Evolutionary conservation across 2,888 invertebrate species (phyloP), one percentile per base, ranked within the genome.

Genomic region (Drosophila meridiana): DNA sequence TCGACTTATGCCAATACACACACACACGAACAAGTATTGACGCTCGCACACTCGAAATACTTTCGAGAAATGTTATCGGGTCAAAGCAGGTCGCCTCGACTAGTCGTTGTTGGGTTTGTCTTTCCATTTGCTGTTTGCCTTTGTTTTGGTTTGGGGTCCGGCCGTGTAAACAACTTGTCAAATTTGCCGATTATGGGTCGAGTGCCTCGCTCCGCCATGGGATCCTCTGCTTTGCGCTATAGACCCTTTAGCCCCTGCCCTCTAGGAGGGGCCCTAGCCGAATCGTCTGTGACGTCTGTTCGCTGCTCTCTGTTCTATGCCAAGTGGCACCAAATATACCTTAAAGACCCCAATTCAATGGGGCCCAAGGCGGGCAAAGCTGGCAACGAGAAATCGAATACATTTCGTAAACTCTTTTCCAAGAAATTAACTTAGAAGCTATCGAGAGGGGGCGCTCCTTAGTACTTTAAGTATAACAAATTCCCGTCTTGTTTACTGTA

Each of bases 81-180:
- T 72, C 59, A 45, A 53, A 32, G 45, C 43, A 59, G 72, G 48
- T 74, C 57, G 60, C 48, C 43, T 47, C 62, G n/a, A 28, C 55
- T 56, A 56, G 13, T 2, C 40, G 55, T 45, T 6, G 34, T 52
- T 52, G 52, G 34, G 26, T 20, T 36, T 20, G 3, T 20, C 13
- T 13, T 34, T 11, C 6, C 11, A 2, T 20, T 5, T 20, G 8
- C 7, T 26, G 32, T 4, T 14, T 48, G 9, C 5, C 4, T 20
- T n/a, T 55, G n/a, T 65, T 38, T 55, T 40, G 8, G 26, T 40
- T 55, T 55, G n/a, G 45, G 55, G 28, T 61, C 36, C 53, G 77
- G 62, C 47, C 66, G 42, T 66, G 78, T 73, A 74, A 77, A 77
- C 78, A 77, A 63, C 34, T 63, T 74, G 58, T 65, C 42, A 47